Conservation (phyloP, 2,888 invertebrate species). For the Ischnura elegans region DNA sequence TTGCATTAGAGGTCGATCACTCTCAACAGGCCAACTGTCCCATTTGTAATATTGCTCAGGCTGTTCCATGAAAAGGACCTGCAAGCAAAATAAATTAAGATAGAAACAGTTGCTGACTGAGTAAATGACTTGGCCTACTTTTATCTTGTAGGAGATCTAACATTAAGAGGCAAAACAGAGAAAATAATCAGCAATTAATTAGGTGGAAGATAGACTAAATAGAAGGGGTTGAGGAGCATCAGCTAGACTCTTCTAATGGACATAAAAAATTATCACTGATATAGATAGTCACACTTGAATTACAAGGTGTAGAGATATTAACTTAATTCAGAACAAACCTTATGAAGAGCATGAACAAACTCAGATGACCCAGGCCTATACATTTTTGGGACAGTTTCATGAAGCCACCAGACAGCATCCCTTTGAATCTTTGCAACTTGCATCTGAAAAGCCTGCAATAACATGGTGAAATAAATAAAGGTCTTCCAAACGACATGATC, state of each 20-base stretch:
- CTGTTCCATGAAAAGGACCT: slow-evolving; percentile 77
- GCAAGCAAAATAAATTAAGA: slow-evolving; percentile 69
- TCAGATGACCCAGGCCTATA: slow-evolving; percentile 87
- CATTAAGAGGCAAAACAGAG: too few species aligned
- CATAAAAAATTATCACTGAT: too few species aligned
- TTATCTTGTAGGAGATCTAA: too few species aligned
- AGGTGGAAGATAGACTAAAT: too few species aligned
- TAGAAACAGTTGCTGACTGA: background rate
- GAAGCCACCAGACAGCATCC: slow-evolving; percentile 93
- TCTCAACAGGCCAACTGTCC: slow-evolving; percentile 92
- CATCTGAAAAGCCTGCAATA: slow-evolving; percentile 76
- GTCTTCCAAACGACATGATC: background rate
- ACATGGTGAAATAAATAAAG: too few species aligned
- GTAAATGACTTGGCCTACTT: too few species aligned
- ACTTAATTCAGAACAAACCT: slow-evolving; percentile 78
- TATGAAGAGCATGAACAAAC: slow-evolving; percentile 88
- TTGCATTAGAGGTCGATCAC: slow-evolving; percentile 88
- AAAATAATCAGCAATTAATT: too few species aligned
- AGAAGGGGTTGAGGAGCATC: too few species aligned
- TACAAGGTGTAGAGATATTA: background rate
- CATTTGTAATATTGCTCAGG: slow-evolving; percentile 91
- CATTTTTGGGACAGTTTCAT: slow-evolving; percentile 87
- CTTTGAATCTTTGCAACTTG: slow-evolving; percentile 85
- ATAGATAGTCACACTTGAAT: too few species aligned
- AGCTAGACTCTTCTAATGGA: too few species aligned